Conservation (phyloP, 2,113 vertebrate species). For the Cynocephalus volans region DNA sequence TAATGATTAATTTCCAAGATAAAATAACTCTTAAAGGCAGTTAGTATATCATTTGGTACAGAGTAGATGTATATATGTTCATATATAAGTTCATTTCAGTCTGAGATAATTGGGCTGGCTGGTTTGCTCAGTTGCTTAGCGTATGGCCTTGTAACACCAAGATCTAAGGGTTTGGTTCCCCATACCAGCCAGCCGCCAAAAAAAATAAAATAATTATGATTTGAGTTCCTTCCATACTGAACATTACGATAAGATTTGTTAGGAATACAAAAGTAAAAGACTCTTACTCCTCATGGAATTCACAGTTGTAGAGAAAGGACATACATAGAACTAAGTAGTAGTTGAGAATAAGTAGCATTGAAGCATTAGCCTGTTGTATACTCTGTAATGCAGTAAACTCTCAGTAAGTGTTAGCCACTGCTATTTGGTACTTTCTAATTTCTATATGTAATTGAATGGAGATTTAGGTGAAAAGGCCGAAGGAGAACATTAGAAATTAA, state of each 20-base stretch:
- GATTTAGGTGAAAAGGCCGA: not conserved
- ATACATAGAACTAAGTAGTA: constrained; percentile 10
- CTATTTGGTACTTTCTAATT: constrained; percentile 4
- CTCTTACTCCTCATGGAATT: not conserved
- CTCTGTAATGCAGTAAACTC: constrained; percentile 10
- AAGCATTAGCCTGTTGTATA: not conserved
- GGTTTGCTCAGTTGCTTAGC: no score
- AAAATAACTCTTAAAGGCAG: constrained; percentile 42
- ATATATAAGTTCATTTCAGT: constrained; percentile 13
- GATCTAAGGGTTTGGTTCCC: no score
- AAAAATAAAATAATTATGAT: not conserved
- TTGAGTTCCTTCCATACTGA: not conserved
- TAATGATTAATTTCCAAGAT: constrained; percentile 41
- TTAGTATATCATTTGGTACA: not conserved
- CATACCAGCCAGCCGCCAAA: no score
- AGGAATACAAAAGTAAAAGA: constrained; percentile 46
- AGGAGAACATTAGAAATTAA: not conserved
- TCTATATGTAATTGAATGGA: constrained; percentile 24
- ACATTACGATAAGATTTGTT: not conserved
- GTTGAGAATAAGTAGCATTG: not conserved
- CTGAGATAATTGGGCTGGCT: not conserved
- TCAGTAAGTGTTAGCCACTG: constrained; percentile 31
- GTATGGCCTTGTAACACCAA: no score
- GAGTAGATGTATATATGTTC: not conserved
- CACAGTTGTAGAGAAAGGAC: not conserved